Conservation (phyloP, 2,888 invertebrate genomes). For the Polydrusus cervinus region DNA sequence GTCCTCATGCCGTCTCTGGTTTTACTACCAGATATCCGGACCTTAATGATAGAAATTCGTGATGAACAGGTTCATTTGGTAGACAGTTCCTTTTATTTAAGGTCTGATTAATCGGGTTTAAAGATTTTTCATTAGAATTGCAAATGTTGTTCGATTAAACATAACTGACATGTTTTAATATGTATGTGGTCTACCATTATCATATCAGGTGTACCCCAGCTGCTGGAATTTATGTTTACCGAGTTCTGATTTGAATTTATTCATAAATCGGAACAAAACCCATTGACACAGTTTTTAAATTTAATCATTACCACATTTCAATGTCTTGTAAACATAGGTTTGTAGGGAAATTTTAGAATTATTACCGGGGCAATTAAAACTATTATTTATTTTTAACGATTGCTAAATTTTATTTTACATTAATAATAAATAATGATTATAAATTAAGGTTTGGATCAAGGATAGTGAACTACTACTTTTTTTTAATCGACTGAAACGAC, state of each 20-base stretch:
- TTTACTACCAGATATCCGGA: too few relatives aligned
- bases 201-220: slow-evolving; percentile 16
- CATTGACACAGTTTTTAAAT: slow-evolving; percentile 29
- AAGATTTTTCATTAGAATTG: slow-evolving; percentile 20
- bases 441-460: slow-evolving; percentile 1
- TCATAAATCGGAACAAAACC: slow-evolving; percentile 20
- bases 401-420: not conserved
- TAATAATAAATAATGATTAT: slow-evolving; percentile 2
- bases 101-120: not conserved
- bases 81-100: not conserved
- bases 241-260: slow-evolving; percentile 12
- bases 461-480: not conserved
- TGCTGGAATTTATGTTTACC: slow-evolving; percentile 23
- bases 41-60: too few relatives aligned
- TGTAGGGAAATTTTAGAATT: slow-evolving; percentile 1
- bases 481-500: too few relatives aligned
- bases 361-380: not conserved
- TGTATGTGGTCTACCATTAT: slow-evolving; percentile 27
- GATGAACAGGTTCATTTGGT: not conserved
- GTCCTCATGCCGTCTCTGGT: too few relatives aligned
- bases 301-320: slow-evolving; percentile 23
- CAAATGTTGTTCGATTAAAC: slow-evolving; percentile 12
- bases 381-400: slow-evolving; percentile 6
- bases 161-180: slow-evolving; percentile 10
- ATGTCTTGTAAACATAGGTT: slow-evolving; percentile 21